Evolutionary conservation across 2,888 invertebrate genomes (phyloP), one percentile per base, ranked within the genome.

Genomic region (Heteromurus nitidus): DNA sequence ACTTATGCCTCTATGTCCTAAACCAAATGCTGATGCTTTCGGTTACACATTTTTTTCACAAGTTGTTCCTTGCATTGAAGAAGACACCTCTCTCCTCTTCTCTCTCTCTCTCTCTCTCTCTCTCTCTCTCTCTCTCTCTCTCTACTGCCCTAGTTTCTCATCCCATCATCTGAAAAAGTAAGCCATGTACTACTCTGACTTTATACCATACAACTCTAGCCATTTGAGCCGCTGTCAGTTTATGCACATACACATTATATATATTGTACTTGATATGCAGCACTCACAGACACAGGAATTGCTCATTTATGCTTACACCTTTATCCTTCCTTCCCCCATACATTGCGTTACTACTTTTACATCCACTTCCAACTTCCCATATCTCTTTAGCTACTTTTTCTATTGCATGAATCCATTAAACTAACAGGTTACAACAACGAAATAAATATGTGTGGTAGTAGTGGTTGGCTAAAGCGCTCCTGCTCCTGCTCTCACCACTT

Each of bases 91-190:
- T n/a, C n/a, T n/a, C 50, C 9, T 50, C 50, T n/a, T 60, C 3
- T 60, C 60, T 60, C 30, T 28, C 60, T 62, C 22, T 36, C 53
- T 62, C 26, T 36, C 53, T 60, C 62, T 55, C 36, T 44, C n/a
- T 44, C 44, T 36, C 36, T 60, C 3, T 60, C 60, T 60, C 30
- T 28, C 60, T 62, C 22, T 36, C 53, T 62, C 26, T 36, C 53
- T 60, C 62, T 55, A 44, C 55, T 81, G 81, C 62, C 81, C 81
- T 81, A 81, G 81, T 65, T 81, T 81, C 70, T 53, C 75, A 55
- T 55, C 75, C 73, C 67, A 81, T 81, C 69, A 81, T 81, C 75
- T 75, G 81, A 75, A 75, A 81, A 81, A 81, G 81, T 81, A 81
- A 81, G 55, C 65, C 81, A 64, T 55, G 81, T 64, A 68, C 81